Evolutionary conservation across 2,888 invertebrate genomes (phyloP), one percentile per base, ranked within the genome.

Genomic region (Agrilus biguttatus): DNA sequence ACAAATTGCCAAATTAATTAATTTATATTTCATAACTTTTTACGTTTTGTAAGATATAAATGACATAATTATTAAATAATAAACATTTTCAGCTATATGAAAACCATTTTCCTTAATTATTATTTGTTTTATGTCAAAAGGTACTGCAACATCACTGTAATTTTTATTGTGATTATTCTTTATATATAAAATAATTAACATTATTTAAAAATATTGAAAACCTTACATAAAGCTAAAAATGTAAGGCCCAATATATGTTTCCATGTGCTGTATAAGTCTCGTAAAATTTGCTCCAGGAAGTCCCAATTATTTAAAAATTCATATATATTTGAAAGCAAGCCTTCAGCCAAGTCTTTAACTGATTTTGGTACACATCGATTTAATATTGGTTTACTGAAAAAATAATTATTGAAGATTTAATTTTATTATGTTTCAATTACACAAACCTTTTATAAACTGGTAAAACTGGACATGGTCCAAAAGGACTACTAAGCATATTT

Each of bases 221-320:
- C 10, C 73, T 71, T 76, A 91, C 91, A 75, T 59, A 92, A 77
- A 47, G 91, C 79, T 46, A 91, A 67, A 47, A 83, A 78, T 42
- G 85, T 81, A 55, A 92, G 75, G 33, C 77, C 77, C 40, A 88
- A 72, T 67, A 95, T 85, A 62, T 86, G 80, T 56, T 77, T 80
- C 90, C 91, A 91, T 34, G 88, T 84, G 46, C 81, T 79, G 60
- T 89, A 90, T 7, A 95, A 70, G 67, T 95, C 93, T 40, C 83
- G 81, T 33, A 92, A 69, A 62, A 91, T 79, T 67, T 91, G 88
- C 65, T 91, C 88, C 53, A 90, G 76, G 32, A 83, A 77, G 61
- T 90, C 89, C 82, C 90, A 88, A 53, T 82, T 83, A 60, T 93
- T 91, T 37, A 93, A 71, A 54, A 86, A 70, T 5, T 78, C 79